Evolutionary conservation across 1,140 invertebrate species (phyloP).

Genomic region (Tetramorium alpestre): DNA sequence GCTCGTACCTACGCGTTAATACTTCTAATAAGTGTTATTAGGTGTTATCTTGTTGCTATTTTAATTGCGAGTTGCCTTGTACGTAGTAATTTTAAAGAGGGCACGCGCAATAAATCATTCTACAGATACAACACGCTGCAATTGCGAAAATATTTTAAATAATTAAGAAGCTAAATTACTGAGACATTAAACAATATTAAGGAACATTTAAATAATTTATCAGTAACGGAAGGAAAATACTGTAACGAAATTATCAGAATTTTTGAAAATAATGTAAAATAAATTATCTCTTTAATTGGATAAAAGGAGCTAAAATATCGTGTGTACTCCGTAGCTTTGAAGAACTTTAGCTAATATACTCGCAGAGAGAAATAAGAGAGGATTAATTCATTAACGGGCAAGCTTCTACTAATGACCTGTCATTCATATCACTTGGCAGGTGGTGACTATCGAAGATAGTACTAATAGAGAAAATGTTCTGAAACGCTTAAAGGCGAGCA

Average conservation of each 20-base stretch:
- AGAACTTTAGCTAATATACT: neutral
- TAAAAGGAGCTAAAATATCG: neutral
- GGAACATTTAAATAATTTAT: neutral
- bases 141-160: neutral
- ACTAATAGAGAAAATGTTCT: neutral
- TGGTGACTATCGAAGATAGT: neutral
- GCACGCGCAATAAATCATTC: neutral
- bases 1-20: conserved; percentile 29
- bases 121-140: neutral
- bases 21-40: conserved; percentile 19
- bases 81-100: conserved; percentile 27
- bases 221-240: neutral
- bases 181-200: neutral
- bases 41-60: conserved; percentile 51
- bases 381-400: neutral
- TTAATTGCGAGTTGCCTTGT: conserved; percentile 20
- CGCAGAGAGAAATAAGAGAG: neutral
- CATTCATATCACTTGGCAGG: neutral
- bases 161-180: neutral
- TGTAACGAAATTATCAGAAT: neutral
- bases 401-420: neutral
- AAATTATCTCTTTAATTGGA: neutral
- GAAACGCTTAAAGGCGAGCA: conserved; percentile 3
- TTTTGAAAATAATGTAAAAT: neutral
- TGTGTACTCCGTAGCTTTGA: neutral